phyloP scores from a whole-genome alignment of 2,888 invertebrate genomes.

The Hydrotaea cyrtoneurina region DNA sequence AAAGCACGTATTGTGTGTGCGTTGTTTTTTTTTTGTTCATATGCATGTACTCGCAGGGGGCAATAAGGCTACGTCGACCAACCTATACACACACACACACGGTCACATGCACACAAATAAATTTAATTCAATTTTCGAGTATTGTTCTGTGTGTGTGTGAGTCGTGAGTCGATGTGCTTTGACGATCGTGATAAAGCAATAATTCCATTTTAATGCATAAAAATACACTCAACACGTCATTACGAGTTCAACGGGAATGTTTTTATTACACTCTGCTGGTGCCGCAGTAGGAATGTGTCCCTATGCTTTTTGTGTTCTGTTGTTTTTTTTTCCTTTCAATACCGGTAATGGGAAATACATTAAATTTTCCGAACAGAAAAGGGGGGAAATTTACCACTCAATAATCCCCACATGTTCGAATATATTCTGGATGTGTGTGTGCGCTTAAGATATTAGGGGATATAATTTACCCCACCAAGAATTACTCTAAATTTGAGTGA shows the following conservation, averaged over 20 bases:
- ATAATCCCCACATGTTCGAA: too few species aligned
- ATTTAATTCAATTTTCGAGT: slow-evolving; percentile 38
- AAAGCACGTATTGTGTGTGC: slow-evolving; percentile 18
- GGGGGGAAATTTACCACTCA: too few species aligned
- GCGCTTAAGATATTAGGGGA: too few species aligned
- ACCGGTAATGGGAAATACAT: not conserved
- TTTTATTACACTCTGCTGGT: not conserved
- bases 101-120: slow-evolving; percentile 5
- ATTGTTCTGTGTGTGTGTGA: not conserved
- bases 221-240: slow-evolving; percentile 29
- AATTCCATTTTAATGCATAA: slow-evolving; percentile 27
- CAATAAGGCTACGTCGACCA: not conserved
- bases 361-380: too few species aligned
- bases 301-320: not conserved
- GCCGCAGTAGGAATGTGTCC: not conserved
- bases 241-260: not conserved
- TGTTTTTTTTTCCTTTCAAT: not conserved
- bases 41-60: not conserved
- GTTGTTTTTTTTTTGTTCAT: not conserved
- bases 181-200: slow-evolving; percentile 26
- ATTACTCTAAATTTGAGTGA: too few species aligned
- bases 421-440: too few species aligned
- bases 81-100: not conserved
- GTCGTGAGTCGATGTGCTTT: not conserved
- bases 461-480: too few species aligned